Evolutionary conservation across 2,113 vertebrate genomes (phyloP), one percentile per base, ranked within the genome.

Genomic region (Scophthalmus maximus): DNA sequence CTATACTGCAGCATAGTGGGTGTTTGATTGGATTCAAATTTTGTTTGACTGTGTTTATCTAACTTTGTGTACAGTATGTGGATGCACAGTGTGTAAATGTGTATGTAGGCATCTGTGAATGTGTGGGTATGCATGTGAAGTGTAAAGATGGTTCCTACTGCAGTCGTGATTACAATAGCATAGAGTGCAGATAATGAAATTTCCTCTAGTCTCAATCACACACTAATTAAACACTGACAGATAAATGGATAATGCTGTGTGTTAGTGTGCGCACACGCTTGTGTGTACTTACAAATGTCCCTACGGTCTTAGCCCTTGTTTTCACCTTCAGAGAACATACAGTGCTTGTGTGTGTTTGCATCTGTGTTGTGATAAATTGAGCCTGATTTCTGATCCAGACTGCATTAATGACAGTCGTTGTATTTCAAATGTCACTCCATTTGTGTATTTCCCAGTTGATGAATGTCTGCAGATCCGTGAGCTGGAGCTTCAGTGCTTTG

Each of bases 171-270:
- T 75, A 83, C 65, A 81, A 57, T 23, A 81, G 46, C 49, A n/a
- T n/a, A 56, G 49, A 68, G 56, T 46, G 52, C 30, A 76, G 77
- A 81, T 83, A 61, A 86, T 68, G 47, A 75, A 56, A 79, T 77
- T 74, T 72, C 29, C 56, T 74, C 63, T 51, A 70, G 51, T 68
- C 50, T 67, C 70, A 73, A 42, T 75, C 55, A 72, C 51, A 29
- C 68, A 59, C 62, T 70, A 71, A 76, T 83, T 86, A 68, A 81
- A 79, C 78, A 64, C 11, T 61, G 42, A 60, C 56, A 70, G 68
- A 78, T 79, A 74, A 73, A 53, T 55, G 40, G 30, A 26, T 34
- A 56, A 52, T 38, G 11, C 20, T 32, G 22, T 23, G 60, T 42
- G 68, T 27, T 14, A 30, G 23, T n/a, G n/a, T n/a, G n/a, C n/a